Percentiles rank a stretch among this genome's conserved stretches.
phyloP scores from a whole-genome alignment of 2,113 vertebrate species.

The Psilopsiagon aymara region DNA sequence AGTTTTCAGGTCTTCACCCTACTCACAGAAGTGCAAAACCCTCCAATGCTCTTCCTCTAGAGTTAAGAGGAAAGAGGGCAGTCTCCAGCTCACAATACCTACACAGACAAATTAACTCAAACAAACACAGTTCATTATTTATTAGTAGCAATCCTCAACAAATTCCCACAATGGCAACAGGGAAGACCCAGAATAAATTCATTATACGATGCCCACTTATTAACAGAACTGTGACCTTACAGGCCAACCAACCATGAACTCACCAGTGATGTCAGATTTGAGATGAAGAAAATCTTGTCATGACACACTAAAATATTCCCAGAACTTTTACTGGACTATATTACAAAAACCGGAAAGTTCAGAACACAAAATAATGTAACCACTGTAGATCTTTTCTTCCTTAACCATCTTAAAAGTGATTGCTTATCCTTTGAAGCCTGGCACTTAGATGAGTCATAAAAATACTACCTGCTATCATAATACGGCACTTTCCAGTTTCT shows the following conservation, averaged over 20 bases:
- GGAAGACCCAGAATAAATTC: background rate
- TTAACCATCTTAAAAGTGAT: background rate
- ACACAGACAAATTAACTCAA: background rate
- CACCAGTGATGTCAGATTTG: background rate
- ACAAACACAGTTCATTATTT: background rate
- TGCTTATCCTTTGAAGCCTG: background rate
- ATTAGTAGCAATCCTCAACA: background rate
- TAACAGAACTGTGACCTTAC: background rate
- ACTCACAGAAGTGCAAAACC: background rate
- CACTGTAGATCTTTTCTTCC: background rate
- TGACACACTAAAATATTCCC: background rate
- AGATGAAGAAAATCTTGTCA: background rate
- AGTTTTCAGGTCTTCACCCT: background rate
- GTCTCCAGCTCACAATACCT: background rate
- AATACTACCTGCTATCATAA: background rate
- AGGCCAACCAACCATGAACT: background rate
- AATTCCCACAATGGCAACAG: fast-evolving
- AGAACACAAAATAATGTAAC: background rate
- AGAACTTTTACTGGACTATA: background rate
- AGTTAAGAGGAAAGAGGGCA: background rate
- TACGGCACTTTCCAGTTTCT: background rate
- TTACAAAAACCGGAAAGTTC: background rate
- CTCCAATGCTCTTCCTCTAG: background rate
- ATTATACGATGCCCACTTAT: background rate
- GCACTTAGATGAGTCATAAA: background rate